phyloP scores from a whole-genome alignment of 2,113 vertebrate genomes.

The Microcebus murinus region DNA sequence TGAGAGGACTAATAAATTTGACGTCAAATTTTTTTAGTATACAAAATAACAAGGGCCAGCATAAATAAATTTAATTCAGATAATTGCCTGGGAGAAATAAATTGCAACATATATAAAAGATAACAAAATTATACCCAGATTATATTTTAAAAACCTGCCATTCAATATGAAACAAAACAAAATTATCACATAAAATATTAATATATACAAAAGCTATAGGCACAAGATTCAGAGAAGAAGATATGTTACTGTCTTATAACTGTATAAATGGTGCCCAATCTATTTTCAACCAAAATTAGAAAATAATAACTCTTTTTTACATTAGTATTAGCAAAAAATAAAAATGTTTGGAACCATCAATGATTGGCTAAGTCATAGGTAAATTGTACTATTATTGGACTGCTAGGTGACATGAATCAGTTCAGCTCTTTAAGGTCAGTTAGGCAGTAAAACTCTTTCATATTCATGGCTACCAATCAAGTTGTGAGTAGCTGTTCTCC shows the following conservation, averaged over 20 bases:
- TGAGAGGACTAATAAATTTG: not conserved
- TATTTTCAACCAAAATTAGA: not conserved
- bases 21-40: not conserved
- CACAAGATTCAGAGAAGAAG: not conserved
- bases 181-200: not conserved
- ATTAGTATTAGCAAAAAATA: not conserved
- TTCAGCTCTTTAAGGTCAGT: not conserved
- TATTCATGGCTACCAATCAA: not conserved
- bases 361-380: not conserved
- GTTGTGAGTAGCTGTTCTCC: not conserved
- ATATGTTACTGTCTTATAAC: not conserved
- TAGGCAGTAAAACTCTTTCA: not conserved
- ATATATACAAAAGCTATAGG: not conserved
- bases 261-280: not conserved
- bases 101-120: not conserved
- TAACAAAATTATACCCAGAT: not conserved
- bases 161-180: not conserved
- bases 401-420: not conserved
- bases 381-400: not conserved
- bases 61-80: not conserved
- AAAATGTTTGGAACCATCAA: not conserved
- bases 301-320: not conserved
- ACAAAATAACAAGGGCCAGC: not conserved
- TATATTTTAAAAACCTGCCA: not conserved
- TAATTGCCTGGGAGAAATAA: not conserved